Percentiles rank a stretch among this genome's conserved stretches.
Conservation (phyloP, 2,888 invertebrate genomes). For the Heliconius ethilla region DNA sequence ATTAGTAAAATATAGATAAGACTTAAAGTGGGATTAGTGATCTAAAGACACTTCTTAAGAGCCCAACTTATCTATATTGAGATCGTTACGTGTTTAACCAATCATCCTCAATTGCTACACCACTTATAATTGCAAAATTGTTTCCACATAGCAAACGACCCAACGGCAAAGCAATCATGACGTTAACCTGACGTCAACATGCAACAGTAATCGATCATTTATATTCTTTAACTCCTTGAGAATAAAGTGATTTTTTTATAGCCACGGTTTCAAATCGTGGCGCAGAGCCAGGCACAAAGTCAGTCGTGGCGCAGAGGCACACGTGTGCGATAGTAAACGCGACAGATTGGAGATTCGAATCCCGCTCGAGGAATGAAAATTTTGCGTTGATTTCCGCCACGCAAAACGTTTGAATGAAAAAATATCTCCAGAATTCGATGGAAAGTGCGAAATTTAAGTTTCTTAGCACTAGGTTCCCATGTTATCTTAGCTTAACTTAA, state of each 20-base stretch:
- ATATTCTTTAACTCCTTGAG: not conserved
- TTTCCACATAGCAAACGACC: constrained; percentile 8
- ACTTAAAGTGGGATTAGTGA: not conserved
- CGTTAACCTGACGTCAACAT: not conserved
- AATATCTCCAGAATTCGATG: too few relatives aligned
- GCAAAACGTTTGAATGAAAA: too few relatives aligned
- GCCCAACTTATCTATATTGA: constrained; percentile 17
- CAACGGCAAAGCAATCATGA: constrained; percentile 1
- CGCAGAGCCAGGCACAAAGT: too few relatives aligned
- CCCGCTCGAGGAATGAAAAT: too few relatives aligned
- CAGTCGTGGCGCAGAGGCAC: too few relatives aligned
- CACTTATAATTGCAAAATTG: constrained; percentile 21
- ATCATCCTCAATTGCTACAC: constrained; percentile 16
- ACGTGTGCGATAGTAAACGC: too few relatives aligned
- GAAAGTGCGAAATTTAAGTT: too few relatives aligned
- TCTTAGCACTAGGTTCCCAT: too few relatives aligned
- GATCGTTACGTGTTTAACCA: constrained; percentile 12
- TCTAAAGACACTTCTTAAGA: constrained; percentile 1
- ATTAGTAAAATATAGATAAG: not conserved
- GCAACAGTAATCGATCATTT: not conserved
- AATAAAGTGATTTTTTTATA: not conserved
- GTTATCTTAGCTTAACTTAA: too few relatives aligned
- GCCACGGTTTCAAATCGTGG: too few relatives aligned
- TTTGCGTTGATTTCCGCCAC: too few relatives aligned
- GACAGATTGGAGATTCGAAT: too few relatives aligned